A percentile compares a stretch with the other conserved stretches of the same genome.
phyloP scores from a whole-genome alignment of 2,113 vertebrate species.

The Elaphurus davidianus region DNA sequence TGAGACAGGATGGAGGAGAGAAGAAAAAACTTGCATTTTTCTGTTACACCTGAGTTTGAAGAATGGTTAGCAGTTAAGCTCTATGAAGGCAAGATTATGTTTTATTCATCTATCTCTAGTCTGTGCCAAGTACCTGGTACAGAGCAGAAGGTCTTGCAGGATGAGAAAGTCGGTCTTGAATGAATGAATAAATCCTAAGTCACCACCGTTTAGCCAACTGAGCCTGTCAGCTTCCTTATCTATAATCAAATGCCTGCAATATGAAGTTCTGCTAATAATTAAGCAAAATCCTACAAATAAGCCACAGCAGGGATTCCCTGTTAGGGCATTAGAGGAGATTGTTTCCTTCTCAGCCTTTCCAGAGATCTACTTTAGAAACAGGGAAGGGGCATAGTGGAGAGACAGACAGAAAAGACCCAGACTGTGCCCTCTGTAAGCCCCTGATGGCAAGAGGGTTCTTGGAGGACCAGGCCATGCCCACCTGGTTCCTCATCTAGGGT shows the following conservation, averaged over 20 bases:
- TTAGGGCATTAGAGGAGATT: background rate
- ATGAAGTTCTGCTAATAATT: background rate
- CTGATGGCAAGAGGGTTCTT: accelerated
- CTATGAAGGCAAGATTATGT: background rate
- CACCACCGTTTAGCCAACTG: background rate
- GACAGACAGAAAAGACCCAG: background rate
- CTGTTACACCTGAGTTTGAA: background rate
- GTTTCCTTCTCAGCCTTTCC: background rate
- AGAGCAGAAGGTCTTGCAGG: background rate
- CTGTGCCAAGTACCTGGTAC: background rate
- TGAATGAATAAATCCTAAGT: background rate
- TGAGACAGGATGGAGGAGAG: background rate
- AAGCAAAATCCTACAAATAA: background rate
- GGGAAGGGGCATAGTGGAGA: background rate
- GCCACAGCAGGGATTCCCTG: background rate
- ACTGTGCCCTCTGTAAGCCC: background rate
- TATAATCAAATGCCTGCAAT: background rate
- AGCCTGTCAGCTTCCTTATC: background rate
- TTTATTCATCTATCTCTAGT: background rate
- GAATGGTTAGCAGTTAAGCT: background rate
- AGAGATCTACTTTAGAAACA: background rate
- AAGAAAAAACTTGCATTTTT: background rate
- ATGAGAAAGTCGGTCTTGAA: background rate
- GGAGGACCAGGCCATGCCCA: background rate
- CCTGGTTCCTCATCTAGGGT: background rate